These are phyloP conservation scores for Enteromius viviparus DNA, from an alignment of 2,797 vertebrate species.

Conservation along the genomic window DNA sequence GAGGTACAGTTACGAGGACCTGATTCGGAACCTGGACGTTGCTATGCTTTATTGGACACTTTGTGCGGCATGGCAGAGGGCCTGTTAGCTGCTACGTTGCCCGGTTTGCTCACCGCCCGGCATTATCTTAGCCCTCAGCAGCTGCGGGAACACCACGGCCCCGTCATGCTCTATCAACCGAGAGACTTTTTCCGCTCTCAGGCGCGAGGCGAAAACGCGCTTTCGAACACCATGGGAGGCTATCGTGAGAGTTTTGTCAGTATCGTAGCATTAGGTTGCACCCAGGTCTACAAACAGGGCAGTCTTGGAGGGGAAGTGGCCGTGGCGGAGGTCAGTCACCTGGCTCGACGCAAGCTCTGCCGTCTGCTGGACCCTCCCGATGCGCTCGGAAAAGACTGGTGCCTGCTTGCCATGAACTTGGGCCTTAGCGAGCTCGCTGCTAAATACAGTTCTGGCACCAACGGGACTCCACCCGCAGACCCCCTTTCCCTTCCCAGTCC, in stretches of 20 bases:
- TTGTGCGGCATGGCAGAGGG: slow-evolving; percentile 93
- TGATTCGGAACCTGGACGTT: slow-evolving; percentile 87
- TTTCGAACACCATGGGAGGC: slow-evolving; percentile 96
- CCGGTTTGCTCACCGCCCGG: slow-evolving; percentile 89
- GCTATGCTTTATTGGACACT: slow-evolving; percentile 91
- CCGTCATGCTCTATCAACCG: slow-evolving; percentile 97
- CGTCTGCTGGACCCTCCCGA: slow-evolving; percentile 95
- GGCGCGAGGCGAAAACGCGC: slow-evolving; percentile 85
- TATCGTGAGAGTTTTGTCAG: slow-evolving; percentile 97
- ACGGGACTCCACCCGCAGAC: slow-evolving; percentile 73
- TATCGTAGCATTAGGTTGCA: slow-evolving; percentile 90
- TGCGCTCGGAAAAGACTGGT: slow-evolving; percentile 97
- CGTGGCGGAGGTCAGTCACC: slow-evolving; percentile 84
- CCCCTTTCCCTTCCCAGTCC: slow-evolving; percentile 81
- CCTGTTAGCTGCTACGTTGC: slow-evolving; percentile 89
- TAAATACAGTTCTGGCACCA: slow-evolving; percentile 83
- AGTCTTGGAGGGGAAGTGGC: slow-evolving; percentile 88
- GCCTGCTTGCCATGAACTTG: slow-evolving; percentile 97
- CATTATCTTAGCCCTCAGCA: slow-evolving; percentile 98
- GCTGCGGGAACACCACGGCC: slow-evolving; percentile 91
- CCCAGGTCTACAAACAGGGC: slow-evolving; percentile 90
- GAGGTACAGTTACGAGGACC: slow-evolving; percentile 94
- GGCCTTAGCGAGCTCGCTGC: slow-evolving; percentile 94
- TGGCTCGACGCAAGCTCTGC: slow-evolving; percentile 91
- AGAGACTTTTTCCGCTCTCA: slow-evolving; percentile 94